These are phyloP conservation scores for Ranitomeya variabilis DNA, from an alignment of 2,113 vertebrate genomes.

Conservation along the genomic window DNA sequence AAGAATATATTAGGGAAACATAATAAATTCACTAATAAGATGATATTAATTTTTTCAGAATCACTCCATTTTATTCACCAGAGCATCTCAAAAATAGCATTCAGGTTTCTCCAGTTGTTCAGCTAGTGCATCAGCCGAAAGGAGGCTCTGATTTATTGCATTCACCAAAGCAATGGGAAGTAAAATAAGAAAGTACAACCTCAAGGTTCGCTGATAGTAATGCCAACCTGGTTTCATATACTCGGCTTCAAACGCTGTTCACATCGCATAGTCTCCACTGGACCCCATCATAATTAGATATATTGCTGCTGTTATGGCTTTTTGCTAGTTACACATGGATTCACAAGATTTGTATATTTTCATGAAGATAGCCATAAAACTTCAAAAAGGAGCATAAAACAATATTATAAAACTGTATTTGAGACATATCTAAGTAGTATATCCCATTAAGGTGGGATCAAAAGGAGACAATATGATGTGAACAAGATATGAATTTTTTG, in stretches of 20 bases:
- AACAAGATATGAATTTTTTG: not conserved
- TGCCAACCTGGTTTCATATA: not conserved
- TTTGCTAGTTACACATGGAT: not conserved
- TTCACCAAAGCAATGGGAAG: not conserved
- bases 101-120: not conserved
- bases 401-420: not conserved
- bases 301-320: not conserved
- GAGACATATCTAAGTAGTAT: not conserved
- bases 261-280: not conserved
- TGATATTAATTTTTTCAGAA: not conserved
- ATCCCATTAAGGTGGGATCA: not conserved
- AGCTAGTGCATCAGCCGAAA: not conserved
- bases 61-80: not conserved
- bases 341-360: not conserved
- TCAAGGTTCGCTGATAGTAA: slow-evolving; percentile 6
- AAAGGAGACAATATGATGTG: not conserved
- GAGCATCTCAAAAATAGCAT: not conserved
- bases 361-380: not conserved
- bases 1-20: not conserved
- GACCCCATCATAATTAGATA: not conserved
- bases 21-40: not conserved
- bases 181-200: not conserved
- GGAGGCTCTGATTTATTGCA: not conserved
- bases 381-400: not conserved
- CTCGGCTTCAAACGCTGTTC: not conserved